Evolutionary conservation across 2,113 vertebrate species (phyloP).

Genomic region (Pantherophis guttatus): DNA sequence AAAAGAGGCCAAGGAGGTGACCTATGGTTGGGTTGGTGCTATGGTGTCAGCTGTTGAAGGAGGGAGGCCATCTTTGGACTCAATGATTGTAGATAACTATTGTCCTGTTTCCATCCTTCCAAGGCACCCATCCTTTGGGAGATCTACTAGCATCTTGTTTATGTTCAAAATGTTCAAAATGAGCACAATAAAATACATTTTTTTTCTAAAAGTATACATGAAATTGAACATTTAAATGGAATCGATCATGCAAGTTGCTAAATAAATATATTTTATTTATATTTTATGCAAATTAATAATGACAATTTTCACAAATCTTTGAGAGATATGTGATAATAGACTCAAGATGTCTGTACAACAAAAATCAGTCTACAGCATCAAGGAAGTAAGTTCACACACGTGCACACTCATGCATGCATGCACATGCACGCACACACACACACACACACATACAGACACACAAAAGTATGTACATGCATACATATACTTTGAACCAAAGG

Average conservation of each 20-base stretch:
- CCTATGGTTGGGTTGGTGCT: background rate
- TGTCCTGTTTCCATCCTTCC: background rate
- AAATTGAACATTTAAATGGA: background rate
- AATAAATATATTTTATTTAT: background rate
- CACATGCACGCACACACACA: no score
- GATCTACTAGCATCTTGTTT: background rate
- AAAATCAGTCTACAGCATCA: slow-evolving; percentile 3
- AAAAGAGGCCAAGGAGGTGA: background rate
- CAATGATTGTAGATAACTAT: background rate
- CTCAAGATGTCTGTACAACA: background rate
- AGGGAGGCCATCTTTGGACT: background rate
- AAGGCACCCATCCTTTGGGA: background rate
- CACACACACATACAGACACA: background rate
- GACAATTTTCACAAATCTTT: background rate
- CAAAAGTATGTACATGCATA: background rate
- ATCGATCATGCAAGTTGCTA: background rate
- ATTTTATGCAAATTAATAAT: background rate
- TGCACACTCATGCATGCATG: background rate
- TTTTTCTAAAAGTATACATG: background rate
- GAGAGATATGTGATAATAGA: slow-evolving; percentile 8
- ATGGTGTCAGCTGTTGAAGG: background rate
- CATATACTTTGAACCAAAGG: background rate
- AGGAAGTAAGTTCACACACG: background rate
- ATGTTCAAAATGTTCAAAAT: background rate
- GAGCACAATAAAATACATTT: background rate